Conservation (phyloP, 1,140 invertebrate species). For the Aphis gossypii region DNA sequence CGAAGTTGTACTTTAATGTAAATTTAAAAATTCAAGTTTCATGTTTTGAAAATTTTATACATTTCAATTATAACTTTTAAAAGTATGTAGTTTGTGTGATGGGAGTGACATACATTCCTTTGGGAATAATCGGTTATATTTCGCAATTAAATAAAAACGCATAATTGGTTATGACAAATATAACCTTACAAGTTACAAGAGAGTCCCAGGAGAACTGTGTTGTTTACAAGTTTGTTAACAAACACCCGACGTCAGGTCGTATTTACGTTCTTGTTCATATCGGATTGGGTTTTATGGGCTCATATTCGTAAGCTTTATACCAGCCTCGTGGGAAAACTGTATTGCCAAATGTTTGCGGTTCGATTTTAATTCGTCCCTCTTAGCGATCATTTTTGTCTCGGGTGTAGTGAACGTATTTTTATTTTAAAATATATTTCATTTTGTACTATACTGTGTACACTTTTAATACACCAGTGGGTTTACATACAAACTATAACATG, state of each 20-base stretch:
- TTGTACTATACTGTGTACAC: not conserved
- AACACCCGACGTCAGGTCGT: slow-evolving; percentile 49
- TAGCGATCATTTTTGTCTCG: slow-evolving; percentile 34
- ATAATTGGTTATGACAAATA: slow-evolving; percentile 46
- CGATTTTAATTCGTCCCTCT: slow-evolving; percentile 50
- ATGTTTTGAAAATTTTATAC: not conserved
- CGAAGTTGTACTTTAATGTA: too few relatives aligned
- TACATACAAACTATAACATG: not conserved
- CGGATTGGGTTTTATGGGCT: slow-evolving; percentile 51
- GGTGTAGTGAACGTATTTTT: slow-evolving; percentile 1
- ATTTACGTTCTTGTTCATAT: slow-evolving; percentile 47
- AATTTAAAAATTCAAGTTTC: not conserved
- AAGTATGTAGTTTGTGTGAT: not conserved
- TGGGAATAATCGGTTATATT: slow-evolving; percentile 17
- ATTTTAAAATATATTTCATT: not conserved
- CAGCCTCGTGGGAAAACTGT: slow-evolving; percentile 29
- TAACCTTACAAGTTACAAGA: slow-evolving; percentile 22
- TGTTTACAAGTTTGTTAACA: slow-evolving; percentile 50
- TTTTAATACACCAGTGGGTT: not conserved
- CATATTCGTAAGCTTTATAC: slow-evolving; percentile 50
- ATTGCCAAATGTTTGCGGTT: slow-evolving; percentile 49
- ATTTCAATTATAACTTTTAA: not conserved
- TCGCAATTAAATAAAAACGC: slow-evolving; percentile 42
- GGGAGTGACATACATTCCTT: not conserved
- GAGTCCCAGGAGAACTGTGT: not conserved